Conservation (phyloP, 2,797 vertebrate genomes). For the Hydrophis major region DNA sequence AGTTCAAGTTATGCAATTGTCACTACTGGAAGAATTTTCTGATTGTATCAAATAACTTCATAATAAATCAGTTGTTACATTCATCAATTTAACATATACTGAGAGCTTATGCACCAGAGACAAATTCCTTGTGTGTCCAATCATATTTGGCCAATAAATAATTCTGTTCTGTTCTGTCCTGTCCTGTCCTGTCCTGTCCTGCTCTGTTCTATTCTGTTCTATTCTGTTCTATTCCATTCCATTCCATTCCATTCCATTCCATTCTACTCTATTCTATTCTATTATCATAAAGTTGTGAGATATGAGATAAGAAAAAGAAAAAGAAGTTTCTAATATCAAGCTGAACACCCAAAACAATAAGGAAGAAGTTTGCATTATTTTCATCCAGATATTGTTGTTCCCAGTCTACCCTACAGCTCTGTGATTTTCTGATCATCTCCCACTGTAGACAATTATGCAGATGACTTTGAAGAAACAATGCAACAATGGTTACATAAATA, state of each 20-base stretch:
- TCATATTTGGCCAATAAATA: too few relatives aligned
- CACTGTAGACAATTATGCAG: neutral
- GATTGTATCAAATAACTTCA: neutral
- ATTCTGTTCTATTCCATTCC: too few relatives aligned
- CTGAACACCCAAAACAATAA: neutral
- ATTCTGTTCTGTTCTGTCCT: too few relatives aligned
- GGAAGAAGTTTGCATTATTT: neutral
- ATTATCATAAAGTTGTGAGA: neutral
- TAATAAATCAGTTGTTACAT: neutral
- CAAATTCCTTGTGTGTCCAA: too few relatives aligned
- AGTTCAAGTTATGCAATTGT: neutral
- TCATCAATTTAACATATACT: neutral
- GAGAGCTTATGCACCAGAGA: too few relatives aligned
- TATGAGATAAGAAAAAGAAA: neutral
- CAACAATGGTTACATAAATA: neutral
- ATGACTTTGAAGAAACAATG: neutral
- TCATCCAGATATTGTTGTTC: neutral
- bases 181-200: too few relatives aligned
- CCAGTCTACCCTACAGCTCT: neutral
- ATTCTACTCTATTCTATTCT: too few relatives aligned
- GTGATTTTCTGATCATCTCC: neutral
- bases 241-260: too few relatives aligned
- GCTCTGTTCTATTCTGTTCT: too few relatives aligned
- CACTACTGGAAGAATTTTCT: neutral
- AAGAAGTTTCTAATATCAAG: neutral